phyloP scores from a whole-genome alignment of 2,888 invertebrate genomes.

The Chironomus tentans region DNA sequence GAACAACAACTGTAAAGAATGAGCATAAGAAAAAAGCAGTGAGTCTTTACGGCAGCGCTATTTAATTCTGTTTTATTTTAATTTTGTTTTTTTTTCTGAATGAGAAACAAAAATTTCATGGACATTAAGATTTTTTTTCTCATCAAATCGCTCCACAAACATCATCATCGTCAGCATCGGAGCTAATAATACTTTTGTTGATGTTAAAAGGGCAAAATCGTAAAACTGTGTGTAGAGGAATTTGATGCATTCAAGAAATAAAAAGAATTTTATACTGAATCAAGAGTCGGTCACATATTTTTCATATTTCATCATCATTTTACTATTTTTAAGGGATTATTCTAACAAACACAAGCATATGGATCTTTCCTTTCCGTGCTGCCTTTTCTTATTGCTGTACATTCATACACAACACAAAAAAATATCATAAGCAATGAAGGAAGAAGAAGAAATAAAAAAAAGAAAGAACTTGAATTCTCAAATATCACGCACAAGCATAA shows the following conservation, averaged over 20 bases:
- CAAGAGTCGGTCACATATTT: background rate
- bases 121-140: background rate
- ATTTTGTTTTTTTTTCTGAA: background rate
- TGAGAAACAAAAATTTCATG: background rate
- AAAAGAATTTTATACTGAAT: too few species aligned
- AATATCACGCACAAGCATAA: background rate
- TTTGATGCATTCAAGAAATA: background rate
- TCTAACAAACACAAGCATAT: background rate
- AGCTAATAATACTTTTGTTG: background rate
- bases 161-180: background rate
- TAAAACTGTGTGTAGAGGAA: background rate
- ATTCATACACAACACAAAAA: background rate
- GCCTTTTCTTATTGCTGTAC: background rate
- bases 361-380: too few species aligned
- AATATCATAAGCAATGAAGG: background rate
- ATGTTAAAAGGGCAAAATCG: background rate
- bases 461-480: background rate
- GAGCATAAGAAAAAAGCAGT: too few species aligned
- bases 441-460: background rate
- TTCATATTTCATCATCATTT: too few species aligned
- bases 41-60: too few species aligned
- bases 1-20: too few species aligned
- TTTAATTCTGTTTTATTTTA: background rate
- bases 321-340: background rate
- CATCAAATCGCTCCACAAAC: background rate